These are phyloP conservation scores for Paraplagusia blochii DNA, from an alignment of 2,113 vertebrate species.

Conservation along the genomic window DNA sequence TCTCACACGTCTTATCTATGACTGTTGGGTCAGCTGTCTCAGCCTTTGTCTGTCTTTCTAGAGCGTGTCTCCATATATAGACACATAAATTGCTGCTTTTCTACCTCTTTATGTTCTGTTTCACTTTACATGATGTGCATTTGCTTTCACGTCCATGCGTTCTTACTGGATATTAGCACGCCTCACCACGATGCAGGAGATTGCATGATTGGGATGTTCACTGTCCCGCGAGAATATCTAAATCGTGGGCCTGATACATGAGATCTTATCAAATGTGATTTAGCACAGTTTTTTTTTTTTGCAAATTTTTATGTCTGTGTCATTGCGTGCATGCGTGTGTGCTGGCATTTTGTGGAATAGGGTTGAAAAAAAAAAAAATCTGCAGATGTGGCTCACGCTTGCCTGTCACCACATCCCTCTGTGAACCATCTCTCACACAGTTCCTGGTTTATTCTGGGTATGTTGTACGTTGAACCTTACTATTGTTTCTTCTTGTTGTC, in stretches of 20 bases:
- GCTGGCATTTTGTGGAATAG: constrained; percentile 11
- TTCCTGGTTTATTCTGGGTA: too few species aligned
- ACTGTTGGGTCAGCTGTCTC: constrained; percentile 2
- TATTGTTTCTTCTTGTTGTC: constrained; percentile 10
- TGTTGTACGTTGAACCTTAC: background rate
- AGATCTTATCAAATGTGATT: background rate
- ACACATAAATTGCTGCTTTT: constrained; percentile 1
- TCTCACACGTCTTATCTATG: constrained; percentile 28
- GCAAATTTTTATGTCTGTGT: constrained; percentile 14
- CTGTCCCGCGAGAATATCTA: constrained; percentile 12
- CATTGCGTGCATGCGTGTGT: constrained; percentile 38
- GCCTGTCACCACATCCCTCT: constrained; percentile 56
- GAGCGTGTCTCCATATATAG: background rate
- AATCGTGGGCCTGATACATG: constrained; percentile 15
- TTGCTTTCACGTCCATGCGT: background rate
- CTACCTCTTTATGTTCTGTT: constrained; percentile 7
- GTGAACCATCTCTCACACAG: constrained; percentile 48
- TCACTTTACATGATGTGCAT: constrained; percentile 6
- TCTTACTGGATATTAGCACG: background rate
- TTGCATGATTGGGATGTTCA: constrained; percentile 29
- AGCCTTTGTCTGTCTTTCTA: background rate
- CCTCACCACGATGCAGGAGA: background rate
- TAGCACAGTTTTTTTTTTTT: too few species aligned
- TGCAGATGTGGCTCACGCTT: constrained; percentile 64
- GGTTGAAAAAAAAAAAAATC: constrained; percentile 67